These are phyloP conservation scores for Eilema depressum DNA, from an alignment of 2,888 invertebrate species.

Conservation along the genomic window DNA sequence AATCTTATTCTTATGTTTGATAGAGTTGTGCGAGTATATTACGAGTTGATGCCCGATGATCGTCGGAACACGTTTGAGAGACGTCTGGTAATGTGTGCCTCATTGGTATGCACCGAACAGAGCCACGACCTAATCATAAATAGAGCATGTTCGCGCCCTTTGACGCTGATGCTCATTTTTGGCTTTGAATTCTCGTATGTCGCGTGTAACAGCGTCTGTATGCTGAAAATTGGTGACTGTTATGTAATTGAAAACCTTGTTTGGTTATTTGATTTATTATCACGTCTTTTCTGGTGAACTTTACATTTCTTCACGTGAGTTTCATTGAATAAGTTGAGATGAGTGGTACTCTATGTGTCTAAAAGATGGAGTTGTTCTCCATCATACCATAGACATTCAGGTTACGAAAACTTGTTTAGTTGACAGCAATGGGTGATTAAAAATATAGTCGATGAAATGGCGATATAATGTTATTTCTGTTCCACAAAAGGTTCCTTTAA, in stretches of 20 bases:
- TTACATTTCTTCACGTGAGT: not conserved
- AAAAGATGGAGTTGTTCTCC: no score
- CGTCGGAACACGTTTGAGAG: constrained; percentile 59
- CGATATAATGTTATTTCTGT: no score
- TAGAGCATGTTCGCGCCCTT: constrained; percentile 57
- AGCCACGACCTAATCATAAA: constrained; percentile 68
- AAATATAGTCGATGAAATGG: no score
- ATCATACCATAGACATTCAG: no score
- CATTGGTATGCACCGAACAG: constrained; percentile 68
- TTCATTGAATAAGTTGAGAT: not conserved
- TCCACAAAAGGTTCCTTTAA: no score
- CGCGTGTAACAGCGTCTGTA: constrained; percentile 34
- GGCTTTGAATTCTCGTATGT: constrained; percentile 26
- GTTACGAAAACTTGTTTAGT: no score
- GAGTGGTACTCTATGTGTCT: no score
- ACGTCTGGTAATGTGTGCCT: constrained; percentile 63
- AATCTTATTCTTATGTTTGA: constrained; percentile 1
- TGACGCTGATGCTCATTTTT: constrained; percentile 45
- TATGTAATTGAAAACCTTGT: constrained; percentile 8
- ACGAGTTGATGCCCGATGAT: constrained; percentile 54
- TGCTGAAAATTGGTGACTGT: constrained; percentile 17
- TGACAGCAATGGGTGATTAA: no score
- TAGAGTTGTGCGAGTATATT: constrained; percentile 45
- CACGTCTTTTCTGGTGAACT: not conserved
- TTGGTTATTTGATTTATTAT: not conserved